phyloP scores from a whole-genome alignment of 2,113 vertebrate genomes.

The Cyanoderma ruficeps region DNA sequence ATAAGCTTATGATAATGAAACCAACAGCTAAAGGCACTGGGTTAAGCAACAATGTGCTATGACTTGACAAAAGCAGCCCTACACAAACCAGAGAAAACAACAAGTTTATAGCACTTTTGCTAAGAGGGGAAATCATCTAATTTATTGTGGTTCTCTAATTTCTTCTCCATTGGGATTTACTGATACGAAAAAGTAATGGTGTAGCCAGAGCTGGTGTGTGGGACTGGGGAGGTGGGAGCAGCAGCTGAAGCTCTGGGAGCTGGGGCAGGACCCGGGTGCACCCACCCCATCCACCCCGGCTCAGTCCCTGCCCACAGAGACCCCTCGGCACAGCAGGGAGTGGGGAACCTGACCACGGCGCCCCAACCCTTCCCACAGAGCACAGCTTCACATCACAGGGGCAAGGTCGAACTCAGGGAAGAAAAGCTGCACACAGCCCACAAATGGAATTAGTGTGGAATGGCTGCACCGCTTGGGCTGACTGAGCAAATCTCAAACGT shows the following conservation, averaged over 20 bases:
- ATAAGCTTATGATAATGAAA: constrained; percentile 55
- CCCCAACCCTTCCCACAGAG: background rate
- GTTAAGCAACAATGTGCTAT: background rate
- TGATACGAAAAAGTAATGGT: background rate
- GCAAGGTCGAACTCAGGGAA: fast-evolving
- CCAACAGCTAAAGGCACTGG: constrained; percentile 30
- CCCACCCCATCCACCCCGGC: background rate
- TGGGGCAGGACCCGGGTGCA: background rate
- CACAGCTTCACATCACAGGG: background rate
- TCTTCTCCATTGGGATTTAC: background rate
- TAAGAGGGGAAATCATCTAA: background rate
- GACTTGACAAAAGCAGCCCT: constrained; percentile 19
- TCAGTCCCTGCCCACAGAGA: background rate
- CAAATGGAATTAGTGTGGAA: background rate
- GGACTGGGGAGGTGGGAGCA: background rate
- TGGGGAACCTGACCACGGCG: fast-evolving
- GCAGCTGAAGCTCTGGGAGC: background rate
- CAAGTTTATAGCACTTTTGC: background rate
- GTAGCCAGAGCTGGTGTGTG: background rate
- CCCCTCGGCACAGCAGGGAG: background rate
- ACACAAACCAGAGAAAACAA: background rate
- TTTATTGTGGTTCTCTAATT: background rate
- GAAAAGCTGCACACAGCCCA: background rate
- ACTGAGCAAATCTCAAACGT: background rate
- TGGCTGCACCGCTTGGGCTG: fast-evolving